Percentiles rank a stretch among this genome's conserved stretches.
Evolutionary conservation across 1,140 invertebrate genomes (phyloP).

Genomic region (Drosophila seguyi): DNA sequence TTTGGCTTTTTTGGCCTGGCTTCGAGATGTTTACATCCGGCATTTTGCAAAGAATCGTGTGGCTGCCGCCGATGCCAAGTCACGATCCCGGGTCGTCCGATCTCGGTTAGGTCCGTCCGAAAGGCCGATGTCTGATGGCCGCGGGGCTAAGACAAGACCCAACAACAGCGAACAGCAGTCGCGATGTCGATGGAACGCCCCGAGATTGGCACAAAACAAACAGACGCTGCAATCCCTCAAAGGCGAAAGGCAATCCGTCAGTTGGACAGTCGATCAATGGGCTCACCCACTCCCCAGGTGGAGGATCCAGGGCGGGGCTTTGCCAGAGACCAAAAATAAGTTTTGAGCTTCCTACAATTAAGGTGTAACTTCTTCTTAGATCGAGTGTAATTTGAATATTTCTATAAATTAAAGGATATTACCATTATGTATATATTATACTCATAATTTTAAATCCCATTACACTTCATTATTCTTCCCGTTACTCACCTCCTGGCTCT

Average conservation of each 20-base stretch:
- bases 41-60: constrained; percentile 81
- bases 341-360: background rate
- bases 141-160: constrained; percentile 30
- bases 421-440: background rate
- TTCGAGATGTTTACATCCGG: constrained; percentile 61
- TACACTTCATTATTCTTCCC: background rate
- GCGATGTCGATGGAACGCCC: constrained; percentile 63
- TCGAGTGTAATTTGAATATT: background rate
- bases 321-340: background rate
- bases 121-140: constrained; percentile 52
- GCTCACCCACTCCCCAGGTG: constrained; percentile 17
- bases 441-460: background rate
- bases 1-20: constrained; percentile 35
- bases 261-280: constrained; percentile 38
- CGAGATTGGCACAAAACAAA: constrained; percentile 44
- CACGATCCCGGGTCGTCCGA: constrained; percentile 57
- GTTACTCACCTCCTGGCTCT: constrained; percentile 80
- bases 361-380: background rate
- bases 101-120: constrained; percentile 36
- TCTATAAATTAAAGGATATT: background rate
- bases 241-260: constrained; percentile 26
- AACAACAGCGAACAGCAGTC: constrained; percentile 24
- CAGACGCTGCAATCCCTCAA: constrained; percentile 26
- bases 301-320: background rate
- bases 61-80: constrained; percentile 68